Conservation (phyloP, 1,140 invertebrate species). For the Mycetomoellerius zeteki region DNA sequence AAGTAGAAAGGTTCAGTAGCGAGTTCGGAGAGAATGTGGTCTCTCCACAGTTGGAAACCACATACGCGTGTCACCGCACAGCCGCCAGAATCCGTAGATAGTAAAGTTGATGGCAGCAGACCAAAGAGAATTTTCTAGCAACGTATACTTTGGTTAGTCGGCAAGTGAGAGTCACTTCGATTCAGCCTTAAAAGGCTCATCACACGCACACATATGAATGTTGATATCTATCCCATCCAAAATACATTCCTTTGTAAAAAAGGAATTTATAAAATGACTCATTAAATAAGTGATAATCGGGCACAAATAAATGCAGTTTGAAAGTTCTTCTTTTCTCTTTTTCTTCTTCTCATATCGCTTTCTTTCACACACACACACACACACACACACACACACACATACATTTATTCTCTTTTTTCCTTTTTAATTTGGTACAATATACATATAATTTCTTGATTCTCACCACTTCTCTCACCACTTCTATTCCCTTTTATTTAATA, state of each 20-base stretch:
- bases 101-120: conserved; percentile 82
- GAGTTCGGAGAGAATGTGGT: conserved; percentile 58
- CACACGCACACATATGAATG: neutral
- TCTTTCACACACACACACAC: neutral
- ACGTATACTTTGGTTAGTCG: conserved; percentile 77
- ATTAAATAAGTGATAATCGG: conserved; percentile 75
- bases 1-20: neutral
- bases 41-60: conserved; percentile 31
- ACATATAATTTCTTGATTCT: neutral
- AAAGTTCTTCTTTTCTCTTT: neutral
- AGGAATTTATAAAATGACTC: conserved; percentile 78
- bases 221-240: conserved; percentile 49
- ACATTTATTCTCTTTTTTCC: neutral
- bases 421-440: neutral
- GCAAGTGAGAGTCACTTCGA: conserved; percentile 83
- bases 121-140: conserved; percentile 86
- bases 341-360: neutral
- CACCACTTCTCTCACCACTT: neutral
- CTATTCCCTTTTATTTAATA: neutral
- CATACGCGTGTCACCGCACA: conserved; percentile 26
- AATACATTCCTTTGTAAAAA: conserved; percentile 62
- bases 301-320: conserved; percentile 61
- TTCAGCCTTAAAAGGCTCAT: conserved; percentile 82
- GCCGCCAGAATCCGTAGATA: conserved; percentile 71
- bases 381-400: no score